Conservation (phyloP, 2,113 vertebrate species). For the Thinocorus orbignyianus region DNA sequence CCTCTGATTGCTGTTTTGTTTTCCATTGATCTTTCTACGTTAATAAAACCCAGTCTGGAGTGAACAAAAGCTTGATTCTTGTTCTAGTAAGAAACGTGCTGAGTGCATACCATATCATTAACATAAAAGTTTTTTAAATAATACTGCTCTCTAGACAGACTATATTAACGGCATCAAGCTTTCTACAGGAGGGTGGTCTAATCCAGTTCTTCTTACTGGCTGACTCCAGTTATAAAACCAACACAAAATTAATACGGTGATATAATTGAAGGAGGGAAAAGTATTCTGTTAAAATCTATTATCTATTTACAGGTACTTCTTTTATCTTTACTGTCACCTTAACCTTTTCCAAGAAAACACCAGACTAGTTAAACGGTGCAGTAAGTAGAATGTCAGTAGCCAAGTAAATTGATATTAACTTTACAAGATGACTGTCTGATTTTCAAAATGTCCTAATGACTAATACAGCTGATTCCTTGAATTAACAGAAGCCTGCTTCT, state of each 20-base stretch:
- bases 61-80: constrained; percentile 67
- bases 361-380: constrained; percentile 63
- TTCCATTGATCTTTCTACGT: constrained; percentile 49
- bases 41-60: constrained; percentile 74
- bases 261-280: constrained; percentile 69
- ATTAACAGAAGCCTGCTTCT: constrained; percentile 47
- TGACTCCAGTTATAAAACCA: constrained; percentile 59
- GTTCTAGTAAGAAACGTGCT: constrained; percentile 69
- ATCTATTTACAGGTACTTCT: constrained; percentile 75
- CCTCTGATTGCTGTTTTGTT: constrained; percentile 48
- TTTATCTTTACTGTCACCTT: constrained; percentile 75
- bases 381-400: constrained; percentile 64
- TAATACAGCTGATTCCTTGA: constrained; percentile 54
- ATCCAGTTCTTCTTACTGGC: constrained; percentile 51
- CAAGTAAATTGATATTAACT: constrained; percentile 71
- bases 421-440: constrained; percentile 68
- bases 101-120: constrained; percentile 75
- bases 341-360: constrained; percentile 74
- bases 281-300: constrained; percentile 62
- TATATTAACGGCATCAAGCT: constrained; percentile 74
- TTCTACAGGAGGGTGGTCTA: constrained; percentile 74
- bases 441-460: constrained; percentile 69
- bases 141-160: constrained; percentile 76
- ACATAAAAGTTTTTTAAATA: constrained; percentile 79
- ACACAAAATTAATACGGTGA: constrained; percentile 43